These are phyloP conservation scores for Himalopsyche tibetana DNA, from an alignment of 2,888 invertebrate genomes.

Conservation along the genomic window DNA sequence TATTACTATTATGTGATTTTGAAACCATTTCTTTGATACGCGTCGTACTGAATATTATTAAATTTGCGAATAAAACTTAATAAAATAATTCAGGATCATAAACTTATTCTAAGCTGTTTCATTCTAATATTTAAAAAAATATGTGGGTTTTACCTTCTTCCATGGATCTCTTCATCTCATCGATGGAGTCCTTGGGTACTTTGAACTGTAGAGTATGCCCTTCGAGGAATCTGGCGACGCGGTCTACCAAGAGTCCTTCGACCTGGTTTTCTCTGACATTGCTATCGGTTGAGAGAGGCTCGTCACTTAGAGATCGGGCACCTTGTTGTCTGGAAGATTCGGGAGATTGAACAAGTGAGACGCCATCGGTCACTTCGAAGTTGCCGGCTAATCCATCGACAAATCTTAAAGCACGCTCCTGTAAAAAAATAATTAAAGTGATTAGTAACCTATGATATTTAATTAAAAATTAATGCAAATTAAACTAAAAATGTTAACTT, in stretches of 20 bases:
- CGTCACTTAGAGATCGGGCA: constrained; percentile 79
- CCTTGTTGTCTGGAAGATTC: constrained; percentile 74
- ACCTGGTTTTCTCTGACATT: constrained; percentile 84
- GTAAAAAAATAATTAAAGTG: constrained; percentile 68
- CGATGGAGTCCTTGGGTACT: constrained; percentile 84
- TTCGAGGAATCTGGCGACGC: constrained; percentile 85
- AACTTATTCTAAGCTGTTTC: too few relatives aligned
- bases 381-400: constrained; percentile 80
- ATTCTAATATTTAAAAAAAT: too few relatives aligned
- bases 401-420: constrained; percentile 84
- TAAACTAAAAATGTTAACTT: too few relatives aligned
- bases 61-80: too few relatives aligned
- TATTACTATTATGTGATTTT: too few relatives aligned
- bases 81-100: too few relatives aligned
- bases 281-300: constrained; percentile 83
- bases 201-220: constrained; percentile 89
- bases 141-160: constrained; percentile 83
- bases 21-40: too few relatives aligned
- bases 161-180: constrained; percentile 85
- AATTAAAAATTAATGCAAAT: too few relatives aligned
- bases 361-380: constrained; percentile 80
- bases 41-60: too few relatives aligned
- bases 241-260: constrained; percentile 84
- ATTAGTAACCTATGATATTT: too few relatives aligned
- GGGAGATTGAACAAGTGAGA: constrained; percentile 77